phyloP scores from a whole-genome alignment of 2,797 vertebrate genomes.

The Enteromius afrohamiltoni region DNA sequence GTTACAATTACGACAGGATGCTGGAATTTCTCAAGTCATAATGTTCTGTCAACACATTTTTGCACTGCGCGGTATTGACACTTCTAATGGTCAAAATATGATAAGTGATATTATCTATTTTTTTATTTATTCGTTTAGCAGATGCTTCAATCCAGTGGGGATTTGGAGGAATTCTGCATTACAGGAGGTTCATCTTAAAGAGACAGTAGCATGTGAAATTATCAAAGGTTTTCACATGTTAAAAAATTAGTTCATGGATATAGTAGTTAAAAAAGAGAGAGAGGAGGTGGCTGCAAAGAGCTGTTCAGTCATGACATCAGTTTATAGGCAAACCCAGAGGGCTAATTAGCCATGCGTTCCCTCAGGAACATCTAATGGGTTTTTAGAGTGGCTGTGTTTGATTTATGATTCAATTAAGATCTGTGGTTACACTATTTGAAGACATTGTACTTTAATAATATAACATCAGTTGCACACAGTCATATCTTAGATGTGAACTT shows the following conservation, averaged over 20 bases:
- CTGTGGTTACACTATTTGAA: neutral
- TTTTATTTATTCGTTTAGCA: constrained; percentile 6
- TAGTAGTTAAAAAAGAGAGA: neutral
- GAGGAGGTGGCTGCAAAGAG: neutral
- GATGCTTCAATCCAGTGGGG: constrained; percentile 11
- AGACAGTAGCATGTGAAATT: neutral
- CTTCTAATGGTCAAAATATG: neutral
- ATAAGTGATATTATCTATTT: neutral
- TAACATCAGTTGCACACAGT: neutral
- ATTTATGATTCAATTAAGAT: constrained; percentile 6
- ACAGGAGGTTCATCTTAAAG: neutral
- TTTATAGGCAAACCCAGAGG: neutral
- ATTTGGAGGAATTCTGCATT: neutral
- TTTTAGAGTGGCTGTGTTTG: neutral
- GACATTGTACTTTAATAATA: neutral
- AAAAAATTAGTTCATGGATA: neutral
- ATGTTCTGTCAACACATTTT: neutral
- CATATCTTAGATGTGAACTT: too few species aligned
- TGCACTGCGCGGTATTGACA: neutral
- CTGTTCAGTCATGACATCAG: neutral
- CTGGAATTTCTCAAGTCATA: constrained; percentile 42
- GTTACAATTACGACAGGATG: constrained; percentile 24
- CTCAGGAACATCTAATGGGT: neutral
- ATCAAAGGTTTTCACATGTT: neutral
- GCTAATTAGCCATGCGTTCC: neutral